Conservation (phyloP, 1,140 invertebrate genomes). For the Drosophila biarmipes region DNA sequence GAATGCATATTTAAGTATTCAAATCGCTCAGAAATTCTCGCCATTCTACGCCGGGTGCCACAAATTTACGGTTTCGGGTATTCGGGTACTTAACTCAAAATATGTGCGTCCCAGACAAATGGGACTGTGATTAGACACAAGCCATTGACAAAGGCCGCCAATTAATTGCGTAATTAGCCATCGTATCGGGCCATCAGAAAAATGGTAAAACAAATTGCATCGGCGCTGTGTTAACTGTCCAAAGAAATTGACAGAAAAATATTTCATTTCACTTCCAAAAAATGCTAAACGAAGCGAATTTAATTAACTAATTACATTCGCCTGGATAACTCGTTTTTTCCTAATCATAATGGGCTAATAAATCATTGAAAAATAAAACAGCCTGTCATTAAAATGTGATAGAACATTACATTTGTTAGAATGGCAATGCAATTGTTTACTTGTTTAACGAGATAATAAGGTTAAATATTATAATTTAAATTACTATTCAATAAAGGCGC, state of each 20-base stretch:
- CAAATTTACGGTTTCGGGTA: slow-evolving; percentile 20
- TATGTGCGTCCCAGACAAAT: slow-evolving; percentile 39
- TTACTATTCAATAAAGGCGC: too few species aligned
- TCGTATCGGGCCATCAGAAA: slow-evolving; percentile 9
- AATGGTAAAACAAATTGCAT: slow-evolving; percentile 3
- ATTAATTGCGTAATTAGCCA: slow-evolving; percentile 75
- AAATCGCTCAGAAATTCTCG: slow-evolving; percentile 62
- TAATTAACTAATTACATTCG: not conserved
- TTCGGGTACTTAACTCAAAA: slow-evolving; percentile 11
- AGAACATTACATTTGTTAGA: too few species aligned
- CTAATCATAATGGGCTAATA: not conserved
- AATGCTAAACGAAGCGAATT: not conserved
- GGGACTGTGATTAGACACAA: slow-evolving; percentile 50
- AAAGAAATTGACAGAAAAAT: slow-evolving; percentile 3
- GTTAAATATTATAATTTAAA: too few species aligned
- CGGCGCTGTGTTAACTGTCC: slow-evolving; percentile 9
- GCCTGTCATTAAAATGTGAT: too few species aligned
- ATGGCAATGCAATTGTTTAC: too few species aligned
- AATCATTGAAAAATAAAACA: not conserved
- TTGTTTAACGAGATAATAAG: too few species aligned
- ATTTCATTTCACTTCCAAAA: slow-evolving; percentile 28
- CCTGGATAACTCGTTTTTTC: not conserved
- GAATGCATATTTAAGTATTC: slow-evolving; percentile 76
- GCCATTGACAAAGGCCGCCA: slow-evolving; percentile 40
- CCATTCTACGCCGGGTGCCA: slow-evolving; percentile 29